Evolutionary conservation across 2,888 invertebrate species (phyloP).

Genomic region (Plebejus anna): DNA sequence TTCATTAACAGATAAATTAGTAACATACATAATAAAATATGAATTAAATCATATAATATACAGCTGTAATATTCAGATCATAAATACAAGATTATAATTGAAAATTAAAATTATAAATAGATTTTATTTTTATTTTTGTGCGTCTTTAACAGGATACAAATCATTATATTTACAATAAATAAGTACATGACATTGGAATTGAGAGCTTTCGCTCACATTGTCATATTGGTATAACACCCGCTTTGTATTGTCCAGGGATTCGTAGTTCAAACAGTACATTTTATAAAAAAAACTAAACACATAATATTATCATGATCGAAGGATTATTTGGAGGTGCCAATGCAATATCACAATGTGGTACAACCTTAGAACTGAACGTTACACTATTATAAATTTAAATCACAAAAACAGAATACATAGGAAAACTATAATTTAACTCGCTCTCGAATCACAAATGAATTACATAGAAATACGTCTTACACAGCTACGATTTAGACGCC

Average conservation of each 20-base stretch:
- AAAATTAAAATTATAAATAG: not conserved
- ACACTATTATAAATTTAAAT: slow-evolving; percentile 19
- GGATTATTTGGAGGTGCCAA: slow-evolving; percentile 24
- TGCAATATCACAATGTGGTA: slow-evolving; percentile 29
- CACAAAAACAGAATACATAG: slow-evolving; percentile 17
- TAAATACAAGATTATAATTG: not conserved
- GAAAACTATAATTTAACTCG: slow-evolving; percentile 8
- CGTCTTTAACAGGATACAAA: slow-evolving; percentile 23
- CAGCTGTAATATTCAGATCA: not conserved
- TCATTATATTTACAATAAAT: slow-evolving; percentile 48
- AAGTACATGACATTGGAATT: slow-evolving; percentile 47
- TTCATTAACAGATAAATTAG: not conserved
- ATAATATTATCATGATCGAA: slow-evolving; percentile 7
- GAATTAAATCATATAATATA: not conserved
- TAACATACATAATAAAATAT: not conserved
- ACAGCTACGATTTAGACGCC: slow-evolving; percentile 23
- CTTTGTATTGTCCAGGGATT: slow-evolving; percentile 12
- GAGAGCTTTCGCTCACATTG: slow-evolving; percentile 23
- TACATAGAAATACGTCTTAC: slow-evolving; percentile 11
- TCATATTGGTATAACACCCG: slow-evolving; percentile 26
- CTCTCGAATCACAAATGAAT: slow-evolving; percentile 16
- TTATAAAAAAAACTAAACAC: slow-evolving; percentile 9
- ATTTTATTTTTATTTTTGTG: not conserved
- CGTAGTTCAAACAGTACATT: not conserved
- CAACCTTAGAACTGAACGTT: slow-evolving; percentile 23